Evolutionary conservation across 2,797 vertebrate genomes (phyloP), one percentile per base, ranked within the genome.

Genomic region (Epinephelus awoara): DNA sequence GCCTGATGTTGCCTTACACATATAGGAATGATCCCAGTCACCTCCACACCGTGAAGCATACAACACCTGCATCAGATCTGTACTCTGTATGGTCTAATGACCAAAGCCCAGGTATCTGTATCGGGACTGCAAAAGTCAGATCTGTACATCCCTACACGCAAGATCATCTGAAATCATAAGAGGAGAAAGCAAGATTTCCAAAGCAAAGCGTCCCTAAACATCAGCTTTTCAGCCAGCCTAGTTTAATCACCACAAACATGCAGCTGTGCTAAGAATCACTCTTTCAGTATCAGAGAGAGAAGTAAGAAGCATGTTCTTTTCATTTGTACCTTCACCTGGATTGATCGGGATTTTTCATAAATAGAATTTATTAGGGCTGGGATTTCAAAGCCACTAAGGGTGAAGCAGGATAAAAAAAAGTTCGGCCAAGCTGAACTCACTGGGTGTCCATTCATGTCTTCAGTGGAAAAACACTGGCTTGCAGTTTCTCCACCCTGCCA

Each of bases 391-490:
- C 62, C 42, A 77, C 67, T 55, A 13, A 73, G 34, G 50, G 49
- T 47, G 56, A 66, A 80, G 77, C 81, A 85, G 66, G 38, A 76
- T 44, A 42, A 77, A 72, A 57, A 42, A 77, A 72, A 57, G 72
- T 77, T 81, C 47, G 85, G 70, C 82, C 65, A 15, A 70, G 70
- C 69, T 79, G 65, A 92, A 95, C 94, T 94, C 93, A 95, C 93
- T 80, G 94, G 87, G 77, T 94, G 91, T 89, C 93, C 92, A 82
- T 94, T 94, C 91, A 94, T 87, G 87, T 90, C 92, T 86, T 81
- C 86, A 78, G 88, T 82, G 69, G 93, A 92, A 90, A 91, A 91
- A 87, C 83, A 84, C 72, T 85, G 86, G 80, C 64, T 90, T 85
- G 84, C 62, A 81, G 83, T 78, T 75, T 87, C 64, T 86, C 85